phyloP scores from a whole-genome alignment of 2,113 vertebrate species.

The Datnioides undecimradiatus region DNA sequence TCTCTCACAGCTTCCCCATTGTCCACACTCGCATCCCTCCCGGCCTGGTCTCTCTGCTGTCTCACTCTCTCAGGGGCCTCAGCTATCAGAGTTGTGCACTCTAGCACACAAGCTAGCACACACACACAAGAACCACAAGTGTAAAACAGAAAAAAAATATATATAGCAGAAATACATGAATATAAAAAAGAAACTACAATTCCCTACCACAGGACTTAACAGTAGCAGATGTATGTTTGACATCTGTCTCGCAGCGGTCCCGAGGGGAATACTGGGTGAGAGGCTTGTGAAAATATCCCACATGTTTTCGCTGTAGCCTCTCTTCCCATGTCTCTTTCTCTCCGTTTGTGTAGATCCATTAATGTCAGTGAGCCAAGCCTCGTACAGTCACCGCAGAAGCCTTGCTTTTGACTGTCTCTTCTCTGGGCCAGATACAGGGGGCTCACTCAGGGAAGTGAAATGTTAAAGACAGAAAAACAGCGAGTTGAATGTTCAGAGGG shows the following conservation, averaged over 20 bases:
- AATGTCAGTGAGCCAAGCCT: conserved; percentile 70
- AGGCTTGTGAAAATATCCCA: conserved; percentile 60
- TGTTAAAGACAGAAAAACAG: conserved; percentile 12
- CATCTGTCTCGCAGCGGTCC: conserved; percentile 65
- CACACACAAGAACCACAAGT: conserved; percentile 45
- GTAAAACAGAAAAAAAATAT: conserved; percentile 37
- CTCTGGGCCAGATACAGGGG: conserved; percentile 70
- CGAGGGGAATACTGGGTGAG: conserved; percentile 46
- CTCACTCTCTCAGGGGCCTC: conserved; percentile 80
- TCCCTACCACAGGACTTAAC: conserved; percentile 53
- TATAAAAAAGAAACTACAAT: conserved; percentile 31
- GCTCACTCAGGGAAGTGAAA: conserved; percentile 64
- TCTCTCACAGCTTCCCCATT: not conserved
- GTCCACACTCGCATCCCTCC: conserved; percentile 5
- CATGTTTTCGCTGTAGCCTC: conserved; percentile 54
- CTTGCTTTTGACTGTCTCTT: conserved; percentile 75
- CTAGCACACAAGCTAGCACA: conserved; percentile 58
- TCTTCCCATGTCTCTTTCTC: conserved; percentile 41
- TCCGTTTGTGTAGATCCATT: conserved; percentile 51
- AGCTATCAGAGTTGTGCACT: conserved; percentile 60
- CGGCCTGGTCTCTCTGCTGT: conserved; percentile 62
- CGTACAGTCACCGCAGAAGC: conserved; percentile 71
- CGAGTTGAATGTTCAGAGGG: conserved; percentile 42
- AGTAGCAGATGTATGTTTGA: conserved; percentile 69
- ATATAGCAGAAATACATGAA: conserved; percentile 48